These are phyloP conservation scores for Fundulus diaphanus DNA, from an alignment of 2,797 vertebrate species.

Conservation along the genomic window DNA sequence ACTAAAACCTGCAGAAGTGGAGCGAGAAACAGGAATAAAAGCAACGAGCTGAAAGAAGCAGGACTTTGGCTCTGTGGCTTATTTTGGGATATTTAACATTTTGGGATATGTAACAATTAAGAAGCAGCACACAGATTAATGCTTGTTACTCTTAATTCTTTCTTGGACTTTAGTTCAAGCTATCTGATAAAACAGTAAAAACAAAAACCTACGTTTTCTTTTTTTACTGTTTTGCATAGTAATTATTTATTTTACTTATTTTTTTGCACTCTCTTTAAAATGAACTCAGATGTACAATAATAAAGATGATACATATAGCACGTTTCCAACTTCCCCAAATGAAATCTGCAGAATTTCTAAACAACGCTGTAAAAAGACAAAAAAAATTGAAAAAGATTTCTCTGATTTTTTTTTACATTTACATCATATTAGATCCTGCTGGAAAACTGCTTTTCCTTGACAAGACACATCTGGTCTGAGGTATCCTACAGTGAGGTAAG, in stretches of 20 bases:
- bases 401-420: no score
- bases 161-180: neutral
- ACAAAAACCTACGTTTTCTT: neutral
- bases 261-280: neutral
- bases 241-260: neutral
- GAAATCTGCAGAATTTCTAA: no score
- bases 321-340: no score
- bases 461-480: no score
- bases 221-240: neutral
- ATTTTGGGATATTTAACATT: no score
- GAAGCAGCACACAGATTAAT: neutral
- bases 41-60: neutral
- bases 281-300: no score
- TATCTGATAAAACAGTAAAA: neutral
- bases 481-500: no score
- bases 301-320: neutral
- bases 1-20: neutral
- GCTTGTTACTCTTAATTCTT: neutral
- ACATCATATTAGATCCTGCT: no score
- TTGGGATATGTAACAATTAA: no score
- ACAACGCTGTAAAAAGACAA: no score
- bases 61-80: neutral
- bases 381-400: no score
- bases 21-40: neutral
- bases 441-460: no score